These are phyloP conservation scores for Galeruca laticollis DNA, from an alignment of 2,888 invertebrate species.

Conservation along the genomic window DNA sequence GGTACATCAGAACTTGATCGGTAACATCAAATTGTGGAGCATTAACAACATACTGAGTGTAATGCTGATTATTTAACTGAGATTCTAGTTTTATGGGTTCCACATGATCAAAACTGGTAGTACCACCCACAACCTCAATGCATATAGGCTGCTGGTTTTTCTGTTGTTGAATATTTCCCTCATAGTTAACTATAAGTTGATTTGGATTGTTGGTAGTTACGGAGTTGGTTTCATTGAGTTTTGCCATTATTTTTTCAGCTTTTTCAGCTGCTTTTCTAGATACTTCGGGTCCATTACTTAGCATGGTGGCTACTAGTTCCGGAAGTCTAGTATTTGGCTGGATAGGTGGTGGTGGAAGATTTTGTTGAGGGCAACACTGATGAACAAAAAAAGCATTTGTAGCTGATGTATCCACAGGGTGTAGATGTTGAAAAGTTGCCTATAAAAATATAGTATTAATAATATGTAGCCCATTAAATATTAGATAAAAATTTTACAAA, in stretches of 20 bases:
- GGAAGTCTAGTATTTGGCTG: slow-evolving; percentile 59
- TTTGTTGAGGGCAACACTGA: slow-evolving; percentile 60
- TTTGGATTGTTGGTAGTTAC: slow-evolving; percentile 4
- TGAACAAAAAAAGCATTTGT: slow-evolving; percentile 63
- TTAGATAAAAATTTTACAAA: neutral
- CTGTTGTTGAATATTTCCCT: slow-evolving; percentile 28
- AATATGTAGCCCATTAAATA: slow-evolving; percentile 3
- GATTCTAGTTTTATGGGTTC: slow-evolving; percentile 57
- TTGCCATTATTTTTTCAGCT: slow-evolving; percentile 45
- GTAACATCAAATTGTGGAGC: slow-evolving; percentile 56
- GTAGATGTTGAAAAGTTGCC: slow-evolving; percentile 64
- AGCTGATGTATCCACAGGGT: slow-evolving; percentile 57
- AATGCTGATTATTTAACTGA: slow-evolving; percentile 46
- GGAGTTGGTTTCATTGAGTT: slow-evolving; percentile 35
- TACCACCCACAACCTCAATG: slow-evolving; percentile 42
- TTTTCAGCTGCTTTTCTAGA: slow-evolving; percentile 53
- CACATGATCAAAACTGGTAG: slow-evolving; percentile 56
- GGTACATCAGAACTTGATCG: slow-evolving; percentile 62
- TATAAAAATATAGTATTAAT: slow-evolving; percentile 52
- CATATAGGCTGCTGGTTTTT: slow-evolving; percentile 27
- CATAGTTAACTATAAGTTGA: slow-evolving; percentile 30
- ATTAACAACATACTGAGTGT: slow-evolving; percentile 59
- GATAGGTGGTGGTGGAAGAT: slow-evolving; percentile 57
- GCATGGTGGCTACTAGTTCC: slow-evolving; percentile 61
- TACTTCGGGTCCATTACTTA: slow-evolving; percentile 59